Evolutionary conservation across 2,113 vertebrate species (phyloP).

Genomic region (Sorex fumeus): DNA sequence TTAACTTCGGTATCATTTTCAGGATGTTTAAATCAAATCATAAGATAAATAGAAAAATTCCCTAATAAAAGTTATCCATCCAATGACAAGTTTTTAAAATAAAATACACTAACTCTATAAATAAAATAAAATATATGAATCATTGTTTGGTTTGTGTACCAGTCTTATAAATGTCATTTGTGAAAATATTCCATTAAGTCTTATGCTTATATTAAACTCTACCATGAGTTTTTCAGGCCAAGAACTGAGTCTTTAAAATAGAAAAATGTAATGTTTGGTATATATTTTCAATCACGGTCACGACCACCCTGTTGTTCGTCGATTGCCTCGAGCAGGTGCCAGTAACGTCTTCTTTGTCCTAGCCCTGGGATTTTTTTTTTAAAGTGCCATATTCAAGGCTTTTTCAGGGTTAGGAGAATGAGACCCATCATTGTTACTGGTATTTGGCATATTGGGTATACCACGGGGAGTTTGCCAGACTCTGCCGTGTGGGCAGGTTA

Average conservation of each 20-base stretch:
- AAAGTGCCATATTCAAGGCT: no score
- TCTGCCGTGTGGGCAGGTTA: no score
- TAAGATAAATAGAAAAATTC: background rate
- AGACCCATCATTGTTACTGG: no score
- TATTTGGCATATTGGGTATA: no score
- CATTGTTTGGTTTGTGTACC: background rate
- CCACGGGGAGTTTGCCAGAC: no score
- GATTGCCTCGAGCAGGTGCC: no score
- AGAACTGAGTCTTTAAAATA: constrained; percentile 11
- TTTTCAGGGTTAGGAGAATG: no score
- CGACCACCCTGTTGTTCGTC: no score
- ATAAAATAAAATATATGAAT: background rate
- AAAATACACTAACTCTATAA: background rate
- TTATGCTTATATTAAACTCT: background rate
- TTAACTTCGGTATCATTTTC: background rate
- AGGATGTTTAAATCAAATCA: background rate
- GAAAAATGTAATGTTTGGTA: background rate
- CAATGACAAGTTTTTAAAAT: background rate
- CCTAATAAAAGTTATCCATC: background rate
- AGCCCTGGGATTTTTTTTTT: no score
- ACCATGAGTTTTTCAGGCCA: background rate
- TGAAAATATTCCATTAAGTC: background rate
- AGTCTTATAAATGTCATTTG: background rate
- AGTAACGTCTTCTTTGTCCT: no score
- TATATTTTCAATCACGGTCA: background rate